Evolutionary conservation across 2,888 invertebrate genomes (phyloP).

Genomic region (Orthosia incerta): DNA sequence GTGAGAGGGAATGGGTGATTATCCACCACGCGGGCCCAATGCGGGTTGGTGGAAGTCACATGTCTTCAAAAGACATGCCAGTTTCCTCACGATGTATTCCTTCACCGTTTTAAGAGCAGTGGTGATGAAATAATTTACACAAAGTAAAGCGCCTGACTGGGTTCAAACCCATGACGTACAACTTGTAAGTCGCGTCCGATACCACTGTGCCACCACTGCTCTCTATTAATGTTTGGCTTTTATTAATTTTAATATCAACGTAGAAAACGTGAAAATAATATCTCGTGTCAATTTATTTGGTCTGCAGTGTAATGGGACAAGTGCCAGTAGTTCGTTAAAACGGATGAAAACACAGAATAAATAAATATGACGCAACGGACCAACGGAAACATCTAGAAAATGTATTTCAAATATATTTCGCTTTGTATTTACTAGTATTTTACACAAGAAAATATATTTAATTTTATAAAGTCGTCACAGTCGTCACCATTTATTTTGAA

Average conservation of each 20-base stretch:
- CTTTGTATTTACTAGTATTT: constrained; percentile 9
- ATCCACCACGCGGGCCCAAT: too few species aligned
- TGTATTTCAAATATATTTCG: constrained; percentile 41
- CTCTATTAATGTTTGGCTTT: too few species aligned
- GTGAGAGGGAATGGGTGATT: too few species aligned
- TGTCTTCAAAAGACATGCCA: too few species aligned
- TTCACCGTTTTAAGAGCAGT: too few species aligned
- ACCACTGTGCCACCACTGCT: too few species aligned
- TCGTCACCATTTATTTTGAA: constrained; percentile 27
- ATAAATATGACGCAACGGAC: constrained; percentile 75
- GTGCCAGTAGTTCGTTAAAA: constrained; percentile 79
- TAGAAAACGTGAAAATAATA: neutral
- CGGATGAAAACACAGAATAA: constrained; percentile 68
- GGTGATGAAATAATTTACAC: too few species aligned
- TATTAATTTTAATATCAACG: neutral
- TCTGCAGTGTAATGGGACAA: constrained; percentile 71
- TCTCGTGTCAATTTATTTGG: constrained; percentile 47
- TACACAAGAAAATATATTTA: constrained; percentile 8
- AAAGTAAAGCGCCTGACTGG: too few species aligned
- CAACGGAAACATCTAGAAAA: constrained; percentile 73
- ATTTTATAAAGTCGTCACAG: constrained; percentile 10
- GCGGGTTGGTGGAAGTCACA: too few species aligned
- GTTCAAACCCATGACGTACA: too few species aligned
- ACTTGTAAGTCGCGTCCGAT: too few species aligned
- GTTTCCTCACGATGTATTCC: too few species aligned